Percentiles rank a stretch among this genome's conserved stretches.
These are phyloP conservation scores for Neodon shergylaensis DNA, from an alignment of 2,113 vertebrate species.

Conservation along the genomic window DNA sequence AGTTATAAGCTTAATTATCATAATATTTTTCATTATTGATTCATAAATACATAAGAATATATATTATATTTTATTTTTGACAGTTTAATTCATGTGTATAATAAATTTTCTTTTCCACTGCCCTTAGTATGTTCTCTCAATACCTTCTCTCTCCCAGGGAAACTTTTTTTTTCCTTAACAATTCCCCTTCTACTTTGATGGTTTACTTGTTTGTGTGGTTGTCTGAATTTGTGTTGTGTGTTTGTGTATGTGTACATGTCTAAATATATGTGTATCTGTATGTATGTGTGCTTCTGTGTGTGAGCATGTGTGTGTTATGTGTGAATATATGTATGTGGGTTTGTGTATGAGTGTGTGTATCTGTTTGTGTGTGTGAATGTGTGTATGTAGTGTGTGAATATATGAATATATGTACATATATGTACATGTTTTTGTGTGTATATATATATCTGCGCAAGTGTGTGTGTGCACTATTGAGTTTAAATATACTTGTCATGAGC, in stretches of 20 bases:
- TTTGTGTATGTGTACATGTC: not conserved
- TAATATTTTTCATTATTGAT: not conserved
- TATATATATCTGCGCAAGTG: not conserved
- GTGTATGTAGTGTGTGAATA: not conserved
- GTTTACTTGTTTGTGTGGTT: not conserved
- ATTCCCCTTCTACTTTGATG: not conserved
- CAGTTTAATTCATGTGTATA: not conserved
- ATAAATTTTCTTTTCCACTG: not conserved
- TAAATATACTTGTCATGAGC: not conserved
- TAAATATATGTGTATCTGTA: too few species aligned
- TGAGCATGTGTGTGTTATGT: not conserved
- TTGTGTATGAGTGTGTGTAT: not conserved
- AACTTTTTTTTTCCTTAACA: not conserved
- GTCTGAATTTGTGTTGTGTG: not conserved
- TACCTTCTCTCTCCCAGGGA: not conserved
- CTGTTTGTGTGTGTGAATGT: not conserved
- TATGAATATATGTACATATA: not conserved
- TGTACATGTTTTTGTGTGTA: not conserved
- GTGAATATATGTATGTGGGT: not conserved
- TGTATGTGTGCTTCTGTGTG: not conserved
- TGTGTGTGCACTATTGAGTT: not conserved
- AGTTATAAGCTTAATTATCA: not conserved
- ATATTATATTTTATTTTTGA: not conserved
- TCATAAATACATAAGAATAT: not conserved
- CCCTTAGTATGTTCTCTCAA: not conserved